Conservation (phyloP, 2,797 vertebrate genomes). For the Myoxocephalus aenaeus region DNA sequence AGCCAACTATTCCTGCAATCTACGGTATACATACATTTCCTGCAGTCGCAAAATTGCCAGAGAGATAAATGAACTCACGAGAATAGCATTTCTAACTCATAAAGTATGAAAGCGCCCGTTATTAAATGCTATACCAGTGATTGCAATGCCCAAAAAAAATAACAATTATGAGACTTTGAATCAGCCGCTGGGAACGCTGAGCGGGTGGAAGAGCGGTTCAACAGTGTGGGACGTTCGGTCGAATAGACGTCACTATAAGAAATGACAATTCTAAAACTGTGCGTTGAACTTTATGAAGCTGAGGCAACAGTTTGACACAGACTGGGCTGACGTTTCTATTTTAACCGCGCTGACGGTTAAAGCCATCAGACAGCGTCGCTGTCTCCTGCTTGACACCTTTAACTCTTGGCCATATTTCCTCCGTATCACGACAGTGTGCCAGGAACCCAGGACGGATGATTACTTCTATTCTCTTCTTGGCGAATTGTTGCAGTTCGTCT, state of each 20-base stretch:
- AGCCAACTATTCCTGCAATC: neutral
- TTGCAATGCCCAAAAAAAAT: constrained; percentile 26
- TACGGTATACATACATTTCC: neutral
- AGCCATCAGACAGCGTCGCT: constrained; percentile 53
- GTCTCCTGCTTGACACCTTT: constrained; percentile 44
- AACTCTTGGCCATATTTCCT: constrained; percentile 33
- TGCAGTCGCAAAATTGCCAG: neutral
- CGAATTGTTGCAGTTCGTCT: constrained; percentile 42
- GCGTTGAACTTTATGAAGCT: constrained; percentile 55
- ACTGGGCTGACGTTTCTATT: constrained; percentile 66
- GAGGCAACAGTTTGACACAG: constrained; percentile 58
- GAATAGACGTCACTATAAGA: constrained; percentile 35
- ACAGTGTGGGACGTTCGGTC: constrained; percentile 11
- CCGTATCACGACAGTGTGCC: constrained; percentile 33
- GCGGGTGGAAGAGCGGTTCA: constrained; percentile 34
- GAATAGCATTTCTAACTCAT: constrained; percentile 21
- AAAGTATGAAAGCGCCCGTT: constrained; percentile 28
- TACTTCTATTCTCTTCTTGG: constrained; percentile 30
- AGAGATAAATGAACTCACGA: constrained; percentile 12
- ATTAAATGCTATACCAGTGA: constrained; percentile 28
- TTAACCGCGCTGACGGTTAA: constrained; percentile 46
- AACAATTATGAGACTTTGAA: constrained; percentile 43
- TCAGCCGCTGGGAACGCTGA: constrained; percentile 30
- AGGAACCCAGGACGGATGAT: constrained; percentile 25
- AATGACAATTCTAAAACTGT: constrained; percentile 38